These are phyloP conservation scores for Lerista edwardsae DNA, from an alignment of 2,797 vertebrate species.

Conservation along the genomic window DNA sequence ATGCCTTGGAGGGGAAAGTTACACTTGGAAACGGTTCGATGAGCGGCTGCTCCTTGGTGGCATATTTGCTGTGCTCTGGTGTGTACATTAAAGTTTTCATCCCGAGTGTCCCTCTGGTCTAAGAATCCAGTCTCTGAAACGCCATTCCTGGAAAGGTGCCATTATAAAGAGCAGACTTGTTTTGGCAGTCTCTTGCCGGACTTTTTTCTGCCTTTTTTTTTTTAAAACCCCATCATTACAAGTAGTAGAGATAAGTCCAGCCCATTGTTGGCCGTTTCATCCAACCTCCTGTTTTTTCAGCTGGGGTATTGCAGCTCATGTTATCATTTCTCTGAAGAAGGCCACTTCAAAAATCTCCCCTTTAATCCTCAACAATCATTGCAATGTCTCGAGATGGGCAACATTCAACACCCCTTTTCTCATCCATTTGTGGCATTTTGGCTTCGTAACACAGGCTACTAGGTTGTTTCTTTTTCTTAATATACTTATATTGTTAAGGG, in stretches of 20 bases:
- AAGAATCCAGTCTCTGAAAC: background rate
- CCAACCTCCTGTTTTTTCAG: rapidly evolving
- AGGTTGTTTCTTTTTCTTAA: background rate
- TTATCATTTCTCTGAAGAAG: slow-evolving; percentile 19
- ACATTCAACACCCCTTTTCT: slow-evolving; percentile 46
- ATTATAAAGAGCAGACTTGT: slow-evolving; percentile 47
- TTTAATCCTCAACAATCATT: slow-evolving; percentile 48
- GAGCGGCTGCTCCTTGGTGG: background rate
- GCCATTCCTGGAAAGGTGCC: slow-evolving; percentile 39
- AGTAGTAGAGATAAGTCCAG: background rate
- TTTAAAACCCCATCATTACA: background rate
- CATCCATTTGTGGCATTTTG: background rate
- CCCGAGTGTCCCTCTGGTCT: slow-evolving; percentile 11
- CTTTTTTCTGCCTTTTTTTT: background rate
- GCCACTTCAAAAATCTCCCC: slow-evolving; percentile 49
- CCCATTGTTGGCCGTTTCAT: background rate
- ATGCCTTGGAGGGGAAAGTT: background rate
- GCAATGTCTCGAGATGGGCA: slow-evolving; percentile 48
- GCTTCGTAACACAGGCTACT: slow-evolving; percentile 7
- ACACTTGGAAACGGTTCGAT: background rate
- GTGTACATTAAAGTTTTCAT: background rate
- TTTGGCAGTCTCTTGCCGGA: slow-evolving; percentile 9
- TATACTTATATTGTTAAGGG: background rate
- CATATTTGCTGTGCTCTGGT: slow-evolving; percentile 11
- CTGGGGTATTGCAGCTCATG: slow-evolving; percentile 29